Base-by-base conservation (phyloP, 2,113 vertebrate species). In the Hemichromis elongatus region DNA sequence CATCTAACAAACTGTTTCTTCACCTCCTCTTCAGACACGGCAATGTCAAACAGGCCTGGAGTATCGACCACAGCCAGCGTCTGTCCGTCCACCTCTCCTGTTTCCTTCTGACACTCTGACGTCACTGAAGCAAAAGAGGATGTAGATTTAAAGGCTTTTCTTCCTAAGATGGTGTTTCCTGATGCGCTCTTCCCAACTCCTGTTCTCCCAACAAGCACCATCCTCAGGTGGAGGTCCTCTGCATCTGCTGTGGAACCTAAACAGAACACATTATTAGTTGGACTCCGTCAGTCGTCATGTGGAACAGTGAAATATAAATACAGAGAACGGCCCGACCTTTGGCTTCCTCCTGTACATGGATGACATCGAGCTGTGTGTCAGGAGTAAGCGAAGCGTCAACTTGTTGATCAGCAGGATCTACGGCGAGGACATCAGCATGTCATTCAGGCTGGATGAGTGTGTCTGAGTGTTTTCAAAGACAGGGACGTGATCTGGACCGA, bases 161-260 rank as follows among this genome's bases (percentile, higher is more conserved):
- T 33, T 33, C 56, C 28, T 9, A 59, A 59, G 28, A 59, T 59
- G 56, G 56, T 59, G 56, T 59, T 59, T 59, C 28, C 56, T 59
- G 56, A 33, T 33, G 28, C 57, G 33, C 28, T 59, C 57, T 59
- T 59, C 57, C 57, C 57, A 59, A 59, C 57, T 59, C 57, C 57
- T 6, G 57, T 1, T 33, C 16, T 33, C 16, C 57, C 57, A 59
- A 33, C 28, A 19, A 59, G 28, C 57, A 33, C 28, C 28, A 59
- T 59, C 56, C 56, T 59, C 2, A 59, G 56, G 56, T 19, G 28
- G 30, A 59, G 28, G 28, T 59, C 56, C 28, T 59, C 16, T 33
- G 28, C 56, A 10, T 59, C 16, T 59, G 28, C 56, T 33, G 28
- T 30, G 28, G 28, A 59, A 33, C 28, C 6, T 0, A 33, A 4